Evolutionary conservation across 2,113 vertebrate genomes (phyloP).

Genomic region (Chauna torquata): DNA sequence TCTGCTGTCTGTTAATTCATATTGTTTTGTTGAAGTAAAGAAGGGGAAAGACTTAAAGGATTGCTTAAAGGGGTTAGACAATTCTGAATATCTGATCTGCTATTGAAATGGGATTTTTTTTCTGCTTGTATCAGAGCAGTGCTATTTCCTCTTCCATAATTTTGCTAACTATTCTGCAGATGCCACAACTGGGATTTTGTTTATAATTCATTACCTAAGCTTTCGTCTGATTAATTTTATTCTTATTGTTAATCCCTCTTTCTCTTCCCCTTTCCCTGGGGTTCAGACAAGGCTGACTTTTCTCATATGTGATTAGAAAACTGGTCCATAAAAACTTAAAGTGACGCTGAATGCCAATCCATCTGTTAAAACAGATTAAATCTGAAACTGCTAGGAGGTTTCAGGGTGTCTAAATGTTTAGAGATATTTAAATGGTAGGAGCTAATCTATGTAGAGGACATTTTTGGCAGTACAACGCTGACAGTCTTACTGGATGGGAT

Average conservation of each 20-base stretch:
- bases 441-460: neutral
- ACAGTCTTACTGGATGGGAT: neutral
- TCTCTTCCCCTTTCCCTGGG: neutral
- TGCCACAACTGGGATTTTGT: neutral
- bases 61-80: neutral
- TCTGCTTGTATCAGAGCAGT: neutral
- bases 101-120: neutral
- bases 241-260: neutral
- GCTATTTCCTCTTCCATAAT: neutral
- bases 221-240: neutral
- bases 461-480: neutral
- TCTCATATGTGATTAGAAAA: neutral
- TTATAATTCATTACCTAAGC: neutral
- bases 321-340: neutral
- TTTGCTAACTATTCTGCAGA: neutral
- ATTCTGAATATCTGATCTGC: neutral
- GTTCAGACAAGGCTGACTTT: neutral
- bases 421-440: neutral
- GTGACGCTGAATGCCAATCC: neutral
- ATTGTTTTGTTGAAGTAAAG: neutral
- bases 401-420: neutral
- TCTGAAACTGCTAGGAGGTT: neutral
- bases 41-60: neutral
- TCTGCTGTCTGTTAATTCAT: neutral
- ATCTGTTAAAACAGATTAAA: neutral